Evolutionary conservation across 37 sponge, comb jelly and placozoan genomes (phyloP).

Genomic region (Ephydatia muelleri): DNA sequence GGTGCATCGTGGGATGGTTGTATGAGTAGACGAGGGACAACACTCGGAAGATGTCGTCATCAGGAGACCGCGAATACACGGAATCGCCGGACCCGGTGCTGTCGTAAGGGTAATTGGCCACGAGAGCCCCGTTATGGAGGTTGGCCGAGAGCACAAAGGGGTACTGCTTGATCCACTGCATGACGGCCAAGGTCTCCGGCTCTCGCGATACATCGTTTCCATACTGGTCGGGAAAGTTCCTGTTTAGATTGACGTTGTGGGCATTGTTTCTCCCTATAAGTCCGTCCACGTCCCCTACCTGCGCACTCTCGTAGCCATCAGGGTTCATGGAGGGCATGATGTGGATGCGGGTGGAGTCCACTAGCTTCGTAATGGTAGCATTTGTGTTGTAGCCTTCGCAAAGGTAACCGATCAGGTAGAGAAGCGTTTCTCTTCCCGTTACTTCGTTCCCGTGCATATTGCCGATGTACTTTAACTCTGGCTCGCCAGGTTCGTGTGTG

Average conservation of each 20-base stretch:
- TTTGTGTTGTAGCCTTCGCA: slow-evolving; percentile 77
- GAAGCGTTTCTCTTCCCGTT: slow-evolving; percentile 91
- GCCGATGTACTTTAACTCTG: slow-evolving; percentile 95
- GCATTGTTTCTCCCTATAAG: slow-evolving; percentile 81
- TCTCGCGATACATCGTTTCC: not conserved
- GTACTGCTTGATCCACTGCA: slow-evolving; percentile 81
- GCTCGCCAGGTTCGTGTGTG: slow-evolving; percentile 87
- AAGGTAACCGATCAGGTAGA: slow-evolving; percentile 79
- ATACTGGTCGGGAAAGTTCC: slow-evolving; percentile 90
- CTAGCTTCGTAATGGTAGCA: slow-evolving; percentile 56
- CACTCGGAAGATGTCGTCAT: slow-evolving; percentile 86
- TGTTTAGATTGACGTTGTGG: slow-evolving; percentile 77
- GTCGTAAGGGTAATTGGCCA: slow-evolving; percentile 97
- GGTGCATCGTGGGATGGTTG: slow-evolving; percentile 77
- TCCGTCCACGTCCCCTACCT: slow-evolving; percentile 46
- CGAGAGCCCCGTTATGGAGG: slow-evolving; percentile 93
- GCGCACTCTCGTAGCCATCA: slow-evolving; percentile 80
- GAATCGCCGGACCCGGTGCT: slow-evolving; percentile 33
- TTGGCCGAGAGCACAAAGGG: slow-evolving; percentile 97
- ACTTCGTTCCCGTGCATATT: slow-evolving; percentile 99
- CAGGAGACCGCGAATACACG: slow-evolving; percentile 46
- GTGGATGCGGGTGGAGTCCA: slow-evolving; percentile 89
- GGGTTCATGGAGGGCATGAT: slow-evolving; percentile 98
- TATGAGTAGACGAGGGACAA: slow-evolving; percentile 75
- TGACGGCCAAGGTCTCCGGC: slow-evolving; percentile 87